phyloP scores from a whole-genome alignment of 53 echinoderm and acorn worm genomes.

The Stichopus horrens region DNA sequence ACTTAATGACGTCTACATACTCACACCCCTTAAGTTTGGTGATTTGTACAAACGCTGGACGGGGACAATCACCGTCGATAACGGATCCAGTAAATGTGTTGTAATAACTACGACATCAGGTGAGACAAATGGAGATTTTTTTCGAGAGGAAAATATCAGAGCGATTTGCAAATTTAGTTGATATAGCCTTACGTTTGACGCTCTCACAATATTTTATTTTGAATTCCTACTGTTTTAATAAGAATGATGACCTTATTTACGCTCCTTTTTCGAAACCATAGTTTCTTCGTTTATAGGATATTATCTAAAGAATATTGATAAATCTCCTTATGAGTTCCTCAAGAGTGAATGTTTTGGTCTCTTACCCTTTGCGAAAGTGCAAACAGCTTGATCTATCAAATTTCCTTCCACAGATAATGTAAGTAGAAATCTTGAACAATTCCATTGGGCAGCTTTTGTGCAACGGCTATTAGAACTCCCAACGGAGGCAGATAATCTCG shows the following conservation, averaged over 20 bases:
- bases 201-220: too few relatives aligned
- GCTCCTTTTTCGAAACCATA: background rate
- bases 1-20: background rate
- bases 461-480: too few relatives aligned
- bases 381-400: background rate
- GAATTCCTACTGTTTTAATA: too few relatives aligned
- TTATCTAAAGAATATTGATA: too few relatives aligned
- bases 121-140: background rate
- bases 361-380: background rate
- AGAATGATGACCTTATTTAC: background rate
- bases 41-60: slow-evolving; percentile 1
- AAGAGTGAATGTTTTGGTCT: background rate
- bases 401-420: background rate
- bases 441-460: too few relatives aligned
- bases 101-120: background rate
- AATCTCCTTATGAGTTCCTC: background rate
- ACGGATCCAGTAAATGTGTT: background rate
- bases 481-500: too few relatives aligned
- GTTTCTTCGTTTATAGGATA: background rate
- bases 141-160: too few relatives aligned
- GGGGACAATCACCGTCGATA: background rate
- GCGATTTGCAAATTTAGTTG: too few relatives aligned
- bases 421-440: background rate
- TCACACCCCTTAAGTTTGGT: background rate
- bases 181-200: too few relatives aligned